Percentiles rank a stretch among this genome's conserved stretches.
These are phyloP conservation scores for Phalacrocorax aristotelis DNA, from an alignment of 2,113 vertebrate species.

Conservation along the genomic window DNA sequence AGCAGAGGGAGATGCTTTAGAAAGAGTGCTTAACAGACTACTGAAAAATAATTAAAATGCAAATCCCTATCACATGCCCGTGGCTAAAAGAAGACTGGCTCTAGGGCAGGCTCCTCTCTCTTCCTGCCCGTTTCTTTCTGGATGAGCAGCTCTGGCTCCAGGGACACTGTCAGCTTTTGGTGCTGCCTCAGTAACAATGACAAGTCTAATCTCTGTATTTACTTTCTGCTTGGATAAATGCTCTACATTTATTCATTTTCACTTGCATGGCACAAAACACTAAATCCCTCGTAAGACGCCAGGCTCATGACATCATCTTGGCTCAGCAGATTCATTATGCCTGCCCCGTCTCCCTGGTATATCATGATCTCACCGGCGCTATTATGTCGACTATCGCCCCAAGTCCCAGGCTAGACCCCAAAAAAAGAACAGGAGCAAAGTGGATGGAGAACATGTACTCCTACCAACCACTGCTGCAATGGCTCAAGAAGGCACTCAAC, in stretches of 20 bases:
- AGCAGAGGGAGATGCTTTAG: constrained; percentile 26
- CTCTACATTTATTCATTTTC: constrained; percentile 12
- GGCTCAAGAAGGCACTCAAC: not conserved
- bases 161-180: constrained; percentile 19
- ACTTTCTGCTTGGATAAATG: constrained; percentile 43
- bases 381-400: not conserved
- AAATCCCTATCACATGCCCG: constrained; percentile 41
- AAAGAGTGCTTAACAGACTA: constrained; percentile 48
- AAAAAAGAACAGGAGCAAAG: not conserved
- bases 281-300: constrained; percentile 43
- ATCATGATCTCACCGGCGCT: not conserved
- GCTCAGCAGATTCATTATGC: constrained; percentile 46
- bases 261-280: constrained; percentile 44
- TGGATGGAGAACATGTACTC: not conserved
- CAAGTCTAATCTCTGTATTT: constrained; percentile 64
- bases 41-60: constrained; percentile 47
- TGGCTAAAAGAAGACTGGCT: constrained; percentile 43
- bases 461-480: not conserved
- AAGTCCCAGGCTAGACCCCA: not conserved
- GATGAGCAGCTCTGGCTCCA: constrained; percentile 49
- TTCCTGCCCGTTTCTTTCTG: constrained; percentile 40
- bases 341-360: not conserved
- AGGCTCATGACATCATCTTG: constrained; percentile 52
- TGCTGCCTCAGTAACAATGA: constrained; percentile 56
- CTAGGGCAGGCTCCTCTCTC: constrained; percentile 23